Evolutionary conservation across 2,113 vertebrate genomes (phyloP), one percentile per base, ranked within the genome.

Genomic region (Tragulus kanchil): DNA sequence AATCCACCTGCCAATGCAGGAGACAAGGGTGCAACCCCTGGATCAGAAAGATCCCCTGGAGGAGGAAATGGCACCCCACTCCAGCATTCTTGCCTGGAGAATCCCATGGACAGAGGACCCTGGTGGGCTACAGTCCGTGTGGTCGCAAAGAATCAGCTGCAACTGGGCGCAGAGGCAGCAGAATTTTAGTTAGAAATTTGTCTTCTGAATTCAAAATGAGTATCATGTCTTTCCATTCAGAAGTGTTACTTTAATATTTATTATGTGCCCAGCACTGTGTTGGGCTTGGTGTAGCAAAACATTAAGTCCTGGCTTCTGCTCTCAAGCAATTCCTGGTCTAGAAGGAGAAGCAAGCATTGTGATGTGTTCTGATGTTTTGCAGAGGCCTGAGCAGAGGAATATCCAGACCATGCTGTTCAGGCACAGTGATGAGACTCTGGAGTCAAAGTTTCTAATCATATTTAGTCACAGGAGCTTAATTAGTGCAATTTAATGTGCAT

Each of bases 141-240:
- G 8, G 42, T 73, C 3, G 1, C 21, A 45, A 23, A 69, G 67
- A 73, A 42, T 73, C 11, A 1, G 11, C 69, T 45, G 25, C 0
- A 5, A 73, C 42, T 73, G 69, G 45, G 69, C 69, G 23, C 69
- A 36, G 36, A 36, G 36, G 36, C 36, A 36, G 42, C 11, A 90
- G 90, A 87, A n/a, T 85, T 85, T 93, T 94, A 77, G 52, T 62
- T 92, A 62, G 59, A 94, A 92, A 91, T 78, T 83, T n/a, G 26
- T 83, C 59, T 86, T 61, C 54, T 81, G 42, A 81, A 88, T 91
- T 91, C n/a, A 26, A 62, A 75, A 56, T 62, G 15, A 25, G 25
- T 73, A 59, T 87, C 50, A 25, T 54, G 19, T 45, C 17, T 89
- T 82, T 64, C 56, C 48, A 45, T 75, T 92, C 8, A 75, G 36